Percentiles rank a stretch among this genome's conserved stretches.
Evolutionary conservation across 2,888 invertebrate species (phyloP).

Genomic region (Melikaiella ostensackeni): DNA sequence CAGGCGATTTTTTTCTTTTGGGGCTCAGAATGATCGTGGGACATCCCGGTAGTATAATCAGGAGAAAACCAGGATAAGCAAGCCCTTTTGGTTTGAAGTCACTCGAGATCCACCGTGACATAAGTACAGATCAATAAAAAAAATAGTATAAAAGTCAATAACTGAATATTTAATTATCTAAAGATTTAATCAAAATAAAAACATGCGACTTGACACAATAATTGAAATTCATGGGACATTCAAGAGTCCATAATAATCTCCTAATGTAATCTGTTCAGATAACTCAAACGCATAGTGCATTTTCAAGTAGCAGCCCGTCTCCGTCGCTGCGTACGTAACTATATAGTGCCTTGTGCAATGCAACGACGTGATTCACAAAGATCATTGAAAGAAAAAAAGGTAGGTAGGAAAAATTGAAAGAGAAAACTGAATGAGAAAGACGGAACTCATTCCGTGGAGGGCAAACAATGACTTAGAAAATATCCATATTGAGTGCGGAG

Average conservation of each 20-base stretch:
- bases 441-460: constrained; percentile 7
- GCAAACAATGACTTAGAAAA: constrained; percentile 39
- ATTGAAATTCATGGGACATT: not conserved
- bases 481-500: not conserved
- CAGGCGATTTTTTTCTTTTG: too few species aligned
- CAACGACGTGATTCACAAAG: not conserved
- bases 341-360: constrained; percentile 10
- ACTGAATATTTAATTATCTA: too few species aligned
- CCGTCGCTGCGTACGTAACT: constrained; percentile 3
- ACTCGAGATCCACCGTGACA: too few species aligned
- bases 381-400: constrained; percentile 4
- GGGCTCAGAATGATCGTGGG: too few species aligned
- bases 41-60: too few species aligned
- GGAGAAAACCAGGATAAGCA: too few species aligned
- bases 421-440: constrained; percentile 23
- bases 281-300: not conserved
- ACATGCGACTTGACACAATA: not conserved
- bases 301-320: not conserved
- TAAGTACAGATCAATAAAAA: too few species aligned
- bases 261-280: constrained; percentile 5
- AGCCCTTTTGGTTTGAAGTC: too few species aligned
- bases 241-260: not conserved
- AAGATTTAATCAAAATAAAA: too few species aligned
- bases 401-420: not conserved
- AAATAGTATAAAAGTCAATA: too few species aligned